These are phyloP conservation scores for Cetonia aurata DNA, from an alignment of 2,888 invertebrate species.

Conservation along the genomic window DNA sequence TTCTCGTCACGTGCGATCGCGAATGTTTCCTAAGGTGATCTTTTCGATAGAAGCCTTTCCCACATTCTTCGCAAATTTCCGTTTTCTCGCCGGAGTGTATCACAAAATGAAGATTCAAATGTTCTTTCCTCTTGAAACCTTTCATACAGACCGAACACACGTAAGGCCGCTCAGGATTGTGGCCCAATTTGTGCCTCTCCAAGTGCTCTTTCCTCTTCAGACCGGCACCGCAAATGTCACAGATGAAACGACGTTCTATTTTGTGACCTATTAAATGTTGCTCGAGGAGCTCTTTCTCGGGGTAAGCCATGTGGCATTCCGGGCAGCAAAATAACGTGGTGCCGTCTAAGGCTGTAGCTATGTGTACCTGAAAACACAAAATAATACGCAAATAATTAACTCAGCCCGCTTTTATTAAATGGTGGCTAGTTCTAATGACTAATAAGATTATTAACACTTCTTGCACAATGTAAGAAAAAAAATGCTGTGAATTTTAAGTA, in stretches of 20 bases:
- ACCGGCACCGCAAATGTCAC: slow-evolving; percentile 82
- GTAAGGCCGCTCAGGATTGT: slow-evolving; percentile 85
- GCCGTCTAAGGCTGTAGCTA: slow-evolving; percentile 81
- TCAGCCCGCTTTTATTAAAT: too few relatives aligned
- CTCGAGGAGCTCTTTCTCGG: slow-evolving; percentile 84
- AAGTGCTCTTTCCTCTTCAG: slow-evolving; percentile 84
- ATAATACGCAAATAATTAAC: too few relatives aligned
- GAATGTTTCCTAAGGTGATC: slow-evolving; percentile 86
- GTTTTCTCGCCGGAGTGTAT: slow-evolving; percentile 89
- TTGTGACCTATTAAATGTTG: slow-evolving; percentile 82
- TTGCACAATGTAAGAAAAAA: too few relatives aligned
- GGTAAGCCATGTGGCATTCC: slow-evolving; percentile 85
- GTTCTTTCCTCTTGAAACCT: slow-evolving; percentile 82
- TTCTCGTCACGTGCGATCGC: slow-evolving; percentile 81
- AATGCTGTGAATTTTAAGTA: too few relatives aligned
- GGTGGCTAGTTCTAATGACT: too few relatives aligned
- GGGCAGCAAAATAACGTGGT: slow-evolving; percentile 83
- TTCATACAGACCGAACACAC: slow-evolving; percentile 84
- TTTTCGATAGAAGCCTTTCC: slow-evolving; percentile 84
- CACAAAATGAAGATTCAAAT: slow-evolving; percentile 85
- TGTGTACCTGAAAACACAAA: slow-evolving; percentile 72
- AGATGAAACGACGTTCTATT: slow-evolving; percentile 83
- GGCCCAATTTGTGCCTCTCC: slow-evolving; percentile 84
- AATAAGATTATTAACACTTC: too few relatives aligned
- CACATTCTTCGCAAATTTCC: slow-evolving; percentile 82